Evolutionary conservation across 2,888 invertebrate species (phyloP).

Genomic region (Chalcosyrphus nemorum): DNA sequence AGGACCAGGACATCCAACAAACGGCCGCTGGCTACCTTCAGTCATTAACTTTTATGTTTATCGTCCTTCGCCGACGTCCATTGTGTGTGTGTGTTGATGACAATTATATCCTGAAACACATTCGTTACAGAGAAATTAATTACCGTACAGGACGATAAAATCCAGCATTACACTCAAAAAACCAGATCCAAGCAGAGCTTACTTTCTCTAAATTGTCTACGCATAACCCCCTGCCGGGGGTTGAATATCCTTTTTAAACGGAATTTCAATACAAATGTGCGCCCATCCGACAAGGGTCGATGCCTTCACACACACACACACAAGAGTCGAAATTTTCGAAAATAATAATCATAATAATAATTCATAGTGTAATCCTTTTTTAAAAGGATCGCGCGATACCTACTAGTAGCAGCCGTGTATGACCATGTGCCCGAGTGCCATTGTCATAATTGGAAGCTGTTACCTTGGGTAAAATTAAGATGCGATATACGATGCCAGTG

Average conservation of each 20-base stretch:
- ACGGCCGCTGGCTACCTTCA: slow-evolving; percentile 47
- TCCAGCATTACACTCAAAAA: slow-evolving; percentile 6
- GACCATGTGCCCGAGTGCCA: slow-evolving; percentile 36
- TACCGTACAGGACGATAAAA: slow-evolving; percentile 66
- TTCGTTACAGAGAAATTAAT: slow-evolving; percentile 68
- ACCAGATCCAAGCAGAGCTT: not conserved
- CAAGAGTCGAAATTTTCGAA: slow-evolving; percentile 49
- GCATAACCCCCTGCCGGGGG: slow-evolving; percentile 9
- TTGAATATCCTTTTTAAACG: not conserved
- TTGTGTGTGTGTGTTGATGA: slow-evolving; percentile 59
- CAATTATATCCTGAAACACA: slow-evolving; percentile 64
- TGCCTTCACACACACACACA: slow-evolving; percentile 13
- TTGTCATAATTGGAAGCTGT: slow-evolving; percentile 72
- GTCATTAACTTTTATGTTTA: slow-evolving; percentile 71
- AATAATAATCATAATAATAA: slow-evolving; percentile 68
- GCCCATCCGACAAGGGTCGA: slow-evolving; percentile 11
- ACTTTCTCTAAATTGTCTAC: slow-evolving; percentile 22
- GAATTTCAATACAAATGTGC: not conserved
- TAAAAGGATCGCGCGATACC: slow-evolving; percentile 31
- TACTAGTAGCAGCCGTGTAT: not conserved
- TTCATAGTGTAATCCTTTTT: slow-evolving; percentile 67
- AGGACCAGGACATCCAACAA: slow-evolving; percentile 20
- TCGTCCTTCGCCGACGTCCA: slow-evolving; percentile 17
- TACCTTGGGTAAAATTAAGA: slow-evolving; percentile 70
- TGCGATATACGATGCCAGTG: slow-evolving; percentile 23